These are phyloP conservation scores for Tretioscincus oriximinensis DNA, from an alignment of 2,113 vertebrate species.

Conservation along the genomic window DNA sequence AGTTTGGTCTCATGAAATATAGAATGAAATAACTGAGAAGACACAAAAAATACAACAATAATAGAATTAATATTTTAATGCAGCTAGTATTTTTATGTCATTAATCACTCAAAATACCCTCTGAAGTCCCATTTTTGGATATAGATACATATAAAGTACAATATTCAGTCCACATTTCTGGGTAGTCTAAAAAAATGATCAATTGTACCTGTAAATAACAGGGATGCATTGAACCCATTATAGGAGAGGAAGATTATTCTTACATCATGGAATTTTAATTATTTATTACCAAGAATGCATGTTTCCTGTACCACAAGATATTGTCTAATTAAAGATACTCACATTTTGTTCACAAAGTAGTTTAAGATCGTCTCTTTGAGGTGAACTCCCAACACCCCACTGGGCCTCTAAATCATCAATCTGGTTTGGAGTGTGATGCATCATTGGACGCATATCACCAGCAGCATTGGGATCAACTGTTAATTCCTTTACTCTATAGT, in stretches of 20 bases:
- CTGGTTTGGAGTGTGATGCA: slow-evolving; percentile 82
- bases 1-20: not conserved
- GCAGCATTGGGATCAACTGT: slow-evolving; percentile 73
- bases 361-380: slow-evolving; percentile 97
- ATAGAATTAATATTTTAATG: not conserved
- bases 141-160: not conserved
- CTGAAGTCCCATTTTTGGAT: not conserved
- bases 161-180: not conserved
- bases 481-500: slow-evolving; percentile 86
- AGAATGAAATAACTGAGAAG: not conserved
- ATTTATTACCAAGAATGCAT: not conserved
- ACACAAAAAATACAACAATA: not conserved
- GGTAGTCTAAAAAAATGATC: fast-evolving
- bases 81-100: not conserved
- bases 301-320: slow-evolving; percentile 12
- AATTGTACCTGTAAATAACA: not conserved
- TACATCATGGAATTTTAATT: not conserved
- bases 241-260: not conserved
- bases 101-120: not conserved
- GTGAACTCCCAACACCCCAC: slow-evolving; percentile 97
- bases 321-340: slow-evolving; percentile 58
- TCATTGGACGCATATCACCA: slow-evolving; percentile 79
- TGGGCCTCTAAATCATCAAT: slow-evolving; percentile 92
- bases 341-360: slow-evolving; percentile 98
- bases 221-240: not conserved